Conservation (phyloP, 1,140 invertebrate species). For the Apis dorsata region DNA sequence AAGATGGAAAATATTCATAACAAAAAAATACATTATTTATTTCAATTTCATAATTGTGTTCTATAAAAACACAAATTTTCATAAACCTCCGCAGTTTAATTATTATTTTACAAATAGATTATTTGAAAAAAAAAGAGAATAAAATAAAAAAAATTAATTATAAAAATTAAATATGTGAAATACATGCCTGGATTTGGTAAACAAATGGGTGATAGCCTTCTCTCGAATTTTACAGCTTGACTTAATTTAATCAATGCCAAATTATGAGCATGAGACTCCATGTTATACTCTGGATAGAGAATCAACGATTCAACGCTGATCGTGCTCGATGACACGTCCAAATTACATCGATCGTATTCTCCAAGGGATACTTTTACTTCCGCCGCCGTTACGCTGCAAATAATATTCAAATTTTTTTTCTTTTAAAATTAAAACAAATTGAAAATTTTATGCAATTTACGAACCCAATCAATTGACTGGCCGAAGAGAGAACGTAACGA, state of each 20-base stretch:
- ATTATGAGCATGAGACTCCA: constrained; percentile 80
- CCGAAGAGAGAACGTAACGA: constrained; percentile 81
- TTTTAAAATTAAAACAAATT: not conserved
- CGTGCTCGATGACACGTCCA: constrained; percentile 78
- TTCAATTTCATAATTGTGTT: no score
- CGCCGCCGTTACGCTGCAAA: constrained; percentile 74
- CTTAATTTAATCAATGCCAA: constrained; percentile 82
- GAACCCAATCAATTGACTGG: constrained; percentile 79
- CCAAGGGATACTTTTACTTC: constrained; percentile 81
- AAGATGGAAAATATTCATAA: no score
- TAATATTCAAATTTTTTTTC: not conserved
- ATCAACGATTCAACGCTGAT: constrained; percentile 78
- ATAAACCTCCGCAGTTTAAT: no score
- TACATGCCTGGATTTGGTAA: constrained; percentile 80
- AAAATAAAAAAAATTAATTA: not conserved
- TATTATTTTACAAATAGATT: no score
- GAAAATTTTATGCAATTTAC: constrained; percentile 23
- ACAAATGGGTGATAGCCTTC: constrained; percentile 82
- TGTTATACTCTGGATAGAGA: constrained; percentile 80
- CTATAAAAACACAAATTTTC: no score
- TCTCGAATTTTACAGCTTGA: constrained; percentile 79
- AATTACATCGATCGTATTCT: constrained; percentile 79
- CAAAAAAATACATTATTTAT: no score
- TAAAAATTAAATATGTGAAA: not conserved
- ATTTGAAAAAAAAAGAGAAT: no score